These are phyloP conservation scores for Salticus scenicus DNA, from an alignment of 2,888 invertebrate genomes.

Conservation along the genomic window DNA sequence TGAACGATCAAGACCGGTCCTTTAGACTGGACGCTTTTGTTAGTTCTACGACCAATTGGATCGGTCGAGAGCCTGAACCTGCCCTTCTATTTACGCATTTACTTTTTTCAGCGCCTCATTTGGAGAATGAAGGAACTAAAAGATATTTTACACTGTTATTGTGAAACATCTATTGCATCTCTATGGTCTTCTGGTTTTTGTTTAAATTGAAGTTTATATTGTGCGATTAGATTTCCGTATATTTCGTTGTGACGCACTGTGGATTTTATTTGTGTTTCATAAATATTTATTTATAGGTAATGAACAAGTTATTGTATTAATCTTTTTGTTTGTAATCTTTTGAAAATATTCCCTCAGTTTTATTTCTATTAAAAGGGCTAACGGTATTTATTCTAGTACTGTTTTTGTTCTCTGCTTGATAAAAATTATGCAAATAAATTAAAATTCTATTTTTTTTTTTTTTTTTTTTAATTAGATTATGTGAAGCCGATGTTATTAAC, in stretches of 20 bases:
- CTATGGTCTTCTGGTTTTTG: neutral
- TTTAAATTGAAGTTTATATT: conserved; percentile 4
- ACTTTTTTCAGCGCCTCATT: too few relatives aligned
- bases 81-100: too few relatives aligned
- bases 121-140: too few relatives aligned
- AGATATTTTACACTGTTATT: too few relatives aligned
- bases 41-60: too few relatives aligned
- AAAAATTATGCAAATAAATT: neutral
- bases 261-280: neutral
- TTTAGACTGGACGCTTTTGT: too few relatives aligned
- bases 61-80: too few relatives aligned
- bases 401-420: neutral
- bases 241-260: neutral
- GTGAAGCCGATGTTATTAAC: too few relatives aligned
- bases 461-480: too few relatives aligned
- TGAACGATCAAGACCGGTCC: too few relatives aligned
- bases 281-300: neutral
- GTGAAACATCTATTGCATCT: neutral
- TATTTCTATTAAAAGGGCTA: neutral
- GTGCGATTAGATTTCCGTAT: conserved; percentile 5
- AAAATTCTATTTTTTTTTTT: too few relatives aligned
- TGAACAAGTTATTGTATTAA: neutral
- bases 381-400: conserved; percentile 3
- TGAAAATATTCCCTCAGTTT: too few relatives aligned
- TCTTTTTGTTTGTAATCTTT: neutral